phyloP scores from a whole-genome alignment of 2,113 vertebrate genomes.

The Sialia sialis region DNA sequence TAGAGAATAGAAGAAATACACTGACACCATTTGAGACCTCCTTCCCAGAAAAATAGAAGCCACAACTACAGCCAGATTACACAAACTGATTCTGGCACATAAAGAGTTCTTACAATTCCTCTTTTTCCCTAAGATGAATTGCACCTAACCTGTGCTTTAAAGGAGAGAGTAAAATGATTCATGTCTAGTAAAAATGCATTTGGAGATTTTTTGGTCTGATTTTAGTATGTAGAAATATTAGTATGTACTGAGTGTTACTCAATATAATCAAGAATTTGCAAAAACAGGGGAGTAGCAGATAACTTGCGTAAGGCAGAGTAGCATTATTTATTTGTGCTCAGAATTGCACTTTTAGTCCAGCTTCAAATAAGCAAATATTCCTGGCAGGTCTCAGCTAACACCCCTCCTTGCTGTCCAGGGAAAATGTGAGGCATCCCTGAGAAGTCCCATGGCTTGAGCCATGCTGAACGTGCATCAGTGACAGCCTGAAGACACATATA shows the following conservation, averaged over 20 bases:
- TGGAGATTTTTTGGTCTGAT: not conserved
- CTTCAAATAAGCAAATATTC: conserved; percentile 55
- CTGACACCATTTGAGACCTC: conserved; percentile 46
- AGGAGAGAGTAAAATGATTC: not conserved
- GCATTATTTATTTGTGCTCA: conserved; percentile 25
- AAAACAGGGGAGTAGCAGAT: not conserved
- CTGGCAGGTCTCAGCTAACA: conserved; percentile 20
- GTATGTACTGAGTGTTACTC: not conserved
- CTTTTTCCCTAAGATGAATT: not conserved
- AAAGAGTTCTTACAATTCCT: conserved; percentile 4
- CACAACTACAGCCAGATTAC: conserved; percentile 44
- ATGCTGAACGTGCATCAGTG: not conserved
- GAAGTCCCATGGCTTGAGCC: conserved; percentile 40
- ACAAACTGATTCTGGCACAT: conserved; percentile 20
- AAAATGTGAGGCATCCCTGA: conserved; percentile 46
- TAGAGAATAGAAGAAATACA: conserved; percentile 53
- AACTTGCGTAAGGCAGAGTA: conserved; percentile 2
- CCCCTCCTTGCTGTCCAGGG: conserved; percentile 36
- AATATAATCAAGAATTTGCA: not conserved
- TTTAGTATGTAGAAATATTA: not conserved
- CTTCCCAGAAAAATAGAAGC: conserved; percentile 62
- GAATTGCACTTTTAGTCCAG: conserved; percentile 23
- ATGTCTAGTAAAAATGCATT: not conserved
- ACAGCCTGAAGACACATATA: conserved; percentile 3
- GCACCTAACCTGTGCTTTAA: not conserved